Percentiles rank a stretch among this genome's conserved stretches.
Evolutionary conservation across 2,113 vertebrate genomes (phyloP).

Genomic region (human (Homo sapiens)): DNA sequence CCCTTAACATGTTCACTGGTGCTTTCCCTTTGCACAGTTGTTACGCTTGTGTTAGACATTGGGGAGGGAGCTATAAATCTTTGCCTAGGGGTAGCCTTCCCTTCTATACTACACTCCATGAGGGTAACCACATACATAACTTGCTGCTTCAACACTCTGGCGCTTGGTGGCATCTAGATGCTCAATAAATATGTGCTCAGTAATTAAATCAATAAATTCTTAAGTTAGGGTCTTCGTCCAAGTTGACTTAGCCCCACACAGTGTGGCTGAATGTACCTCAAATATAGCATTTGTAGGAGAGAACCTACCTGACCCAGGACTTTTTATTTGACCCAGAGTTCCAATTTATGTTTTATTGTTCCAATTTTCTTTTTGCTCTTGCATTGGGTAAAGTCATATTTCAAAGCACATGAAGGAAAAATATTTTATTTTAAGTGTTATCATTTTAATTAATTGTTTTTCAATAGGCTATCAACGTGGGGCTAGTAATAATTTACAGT

Average conservation of each 20-base stretch:
- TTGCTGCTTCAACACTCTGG: background rate
- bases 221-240: background rate
- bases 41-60: background rate
- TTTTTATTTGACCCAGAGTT: background rate
- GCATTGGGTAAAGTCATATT: background rate
- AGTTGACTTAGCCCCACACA: background rate
- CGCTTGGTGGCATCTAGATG: background rate
- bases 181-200: background rate
- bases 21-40: background rate
- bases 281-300: background rate
- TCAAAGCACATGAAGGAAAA: slow-evolving; percentile 23
- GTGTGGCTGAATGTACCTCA: background rate
- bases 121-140: background rate
- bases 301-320: background rate
- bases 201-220: background rate
- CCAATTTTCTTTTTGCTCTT: slow-evolving; percentile 12
- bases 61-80: background rate
- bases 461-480: background rate
- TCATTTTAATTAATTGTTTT: slow-evolving; percentile 51
- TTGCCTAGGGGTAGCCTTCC: background rate
- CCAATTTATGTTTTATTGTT: background rate
- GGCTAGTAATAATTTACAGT: slow-evolving; percentile 13
- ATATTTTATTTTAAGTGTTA: slow-evolving; percentile 42
- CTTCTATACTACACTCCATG: background rate
- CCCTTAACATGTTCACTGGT: background rate